Base-by-base conservation (phyloP, 2,888 invertebrate species). In the Acleris emargana region DNA sequence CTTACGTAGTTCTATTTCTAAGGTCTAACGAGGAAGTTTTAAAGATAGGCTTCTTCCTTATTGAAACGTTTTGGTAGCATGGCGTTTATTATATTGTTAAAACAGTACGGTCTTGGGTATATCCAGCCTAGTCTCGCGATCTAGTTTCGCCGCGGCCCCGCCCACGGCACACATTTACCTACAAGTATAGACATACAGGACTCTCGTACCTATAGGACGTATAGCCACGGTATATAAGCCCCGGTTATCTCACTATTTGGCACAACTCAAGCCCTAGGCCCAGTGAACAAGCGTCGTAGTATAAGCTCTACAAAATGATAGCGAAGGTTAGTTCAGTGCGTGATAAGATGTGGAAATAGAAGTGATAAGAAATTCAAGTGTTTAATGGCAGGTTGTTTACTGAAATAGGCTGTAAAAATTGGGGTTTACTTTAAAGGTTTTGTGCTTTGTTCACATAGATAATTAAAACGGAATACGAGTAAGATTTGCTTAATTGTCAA, bases 201-300 rank as follows among this genome's bases (percentile, higher is more conserved):
- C 76, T 72, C 73, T 75, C 72, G 82, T 87, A 86, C 74, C 82
- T 90, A 89, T 91, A 90, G 85, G 80, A 81, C 83, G 84, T 77
- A 77, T 79, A 80, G 78, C 71, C 81, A 84, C 83, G 18, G 61
- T 92, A 92, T 92, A 92, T 83, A 92, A 92, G 83, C 86, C 73
- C 80, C 77, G 73, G 86, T 78, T 88, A 88, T 86, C 85, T 81
- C 69, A 86, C 83, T 83, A 84, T 91, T 90, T 75, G 89, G 84
- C 84, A 91, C 91, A 91, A 80, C 83, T 80, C 87, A 77, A 84
- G 86, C 82, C 87, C 84, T 88, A 88, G 86, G 85, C 80, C 84
- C 76, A 78, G 81, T 83, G 80, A 81, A 81, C 80, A 81, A 86
- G 82, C 74, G 82, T 78, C 74, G 79, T 84, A 81, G 79, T 82